These are phyloP conservation scores for Halcyon leucocephala DNA, from an alignment of 2,797 vertebrate genomes.

Conservation along the genomic window DNA sequence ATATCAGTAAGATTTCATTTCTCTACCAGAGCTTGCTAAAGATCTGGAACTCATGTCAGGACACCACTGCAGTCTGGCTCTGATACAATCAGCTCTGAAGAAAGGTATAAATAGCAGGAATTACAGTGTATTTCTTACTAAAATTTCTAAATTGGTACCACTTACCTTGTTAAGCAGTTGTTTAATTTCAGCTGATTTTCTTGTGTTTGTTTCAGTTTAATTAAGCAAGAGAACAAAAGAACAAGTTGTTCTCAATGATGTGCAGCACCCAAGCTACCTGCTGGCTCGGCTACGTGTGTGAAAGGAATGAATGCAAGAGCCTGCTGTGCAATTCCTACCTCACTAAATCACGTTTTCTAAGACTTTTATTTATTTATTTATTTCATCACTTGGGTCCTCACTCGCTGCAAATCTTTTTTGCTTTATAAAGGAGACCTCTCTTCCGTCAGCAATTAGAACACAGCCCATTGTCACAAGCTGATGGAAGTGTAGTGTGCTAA, in stretches of 20 bases:
- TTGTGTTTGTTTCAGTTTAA: conserved; percentile 51
- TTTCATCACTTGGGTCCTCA: conserved; percentile 19
- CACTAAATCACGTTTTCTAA: conserved; percentile 36
- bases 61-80: conserved; percentile 76
- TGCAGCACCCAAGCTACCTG: conserved; percentile 31
- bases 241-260: conserved; percentile 68
- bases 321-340: conserved; percentile 62
- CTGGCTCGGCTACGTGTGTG: not conserved
- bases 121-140: conserved; percentile 26
- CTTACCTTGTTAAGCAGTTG: conserved; percentile 52
- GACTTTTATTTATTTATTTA: not conserved
- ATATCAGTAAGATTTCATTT: not conserved
- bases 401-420: conserved; percentile 39
- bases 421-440: conserved; percentile 15
- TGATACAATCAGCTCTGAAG: conserved; percentile 38
- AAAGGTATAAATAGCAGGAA: conserved; percentile 37
- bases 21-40: not conserved
- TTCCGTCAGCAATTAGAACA: conserved; percentile 50
- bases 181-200: conserved; percentile 40
- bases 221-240: conserved; percentile 58
- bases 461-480: conserved; percentile 67
- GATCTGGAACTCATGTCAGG: conserved; percentile 50
- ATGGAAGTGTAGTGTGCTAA: conserved; percentile 68
- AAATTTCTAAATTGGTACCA: conserved; percentile 17
- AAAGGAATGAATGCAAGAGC: conserved; percentile 33